Percentiles rank a stretch among this genome's conserved stretches.
These are phyloP conservation scores for Lipophrys pholis DNA, from an alignment of 2,113 vertebrate genomes.

Conservation along the genomic window DNA sequence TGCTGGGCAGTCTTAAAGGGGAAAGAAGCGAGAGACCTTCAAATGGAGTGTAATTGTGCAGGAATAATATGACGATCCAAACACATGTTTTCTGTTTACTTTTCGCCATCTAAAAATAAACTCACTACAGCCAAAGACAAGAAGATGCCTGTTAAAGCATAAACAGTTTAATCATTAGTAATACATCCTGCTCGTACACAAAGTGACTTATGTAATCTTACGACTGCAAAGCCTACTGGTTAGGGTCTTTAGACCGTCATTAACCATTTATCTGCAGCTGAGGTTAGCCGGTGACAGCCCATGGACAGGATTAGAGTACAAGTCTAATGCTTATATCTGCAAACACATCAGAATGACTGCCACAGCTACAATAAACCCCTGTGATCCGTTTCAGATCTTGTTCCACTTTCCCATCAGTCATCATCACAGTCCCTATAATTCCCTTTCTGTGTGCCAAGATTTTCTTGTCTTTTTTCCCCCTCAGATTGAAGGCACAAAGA, in stretches of 20 bases:
- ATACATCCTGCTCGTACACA: constrained; percentile 16
- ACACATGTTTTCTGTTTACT: constrained; percentile 33
- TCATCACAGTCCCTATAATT: constrained; percentile 75
- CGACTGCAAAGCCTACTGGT: constrained; percentile 41
- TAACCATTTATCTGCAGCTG: constrained; percentile 61
- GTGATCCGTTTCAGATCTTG: constrained; percentile 78
- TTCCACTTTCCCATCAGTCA: constrained; percentile 72
- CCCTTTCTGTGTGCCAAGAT: constrained; percentile 69
- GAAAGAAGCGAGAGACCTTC: constrained; percentile 46
- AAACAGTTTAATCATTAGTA: constrained; percentile 5
- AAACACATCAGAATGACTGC: constrained; percentile 72
- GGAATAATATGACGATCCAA: constrained; percentile 39
- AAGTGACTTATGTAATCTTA: constrained; percentile 40
- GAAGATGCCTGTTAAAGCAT: constrained; percentile 5
- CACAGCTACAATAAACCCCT: constrained; percentile 69
- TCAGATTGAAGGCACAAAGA: constrained; percentile 76
- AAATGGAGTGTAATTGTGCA: constrained; percentile 18
- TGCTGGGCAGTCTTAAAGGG: constrained; percentile 57
- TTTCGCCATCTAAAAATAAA: constrained; percentile 29
- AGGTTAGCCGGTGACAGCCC: constrained; percentile 38
- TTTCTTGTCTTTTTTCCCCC: constrained; percentile 42
- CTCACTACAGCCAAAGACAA: constrained; percentile 16
- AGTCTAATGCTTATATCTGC: constrained; percentile 66
- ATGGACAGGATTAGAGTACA: constrained; percentile 71
- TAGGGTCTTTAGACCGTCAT: constrained; percentile 47